A percentile compares a stretch with the other conserved stretches of the same genome.
phyloP scores from a whole-genome alignment of 1,140 invertebrate species.

The Drosophila triauraria region DNA sequence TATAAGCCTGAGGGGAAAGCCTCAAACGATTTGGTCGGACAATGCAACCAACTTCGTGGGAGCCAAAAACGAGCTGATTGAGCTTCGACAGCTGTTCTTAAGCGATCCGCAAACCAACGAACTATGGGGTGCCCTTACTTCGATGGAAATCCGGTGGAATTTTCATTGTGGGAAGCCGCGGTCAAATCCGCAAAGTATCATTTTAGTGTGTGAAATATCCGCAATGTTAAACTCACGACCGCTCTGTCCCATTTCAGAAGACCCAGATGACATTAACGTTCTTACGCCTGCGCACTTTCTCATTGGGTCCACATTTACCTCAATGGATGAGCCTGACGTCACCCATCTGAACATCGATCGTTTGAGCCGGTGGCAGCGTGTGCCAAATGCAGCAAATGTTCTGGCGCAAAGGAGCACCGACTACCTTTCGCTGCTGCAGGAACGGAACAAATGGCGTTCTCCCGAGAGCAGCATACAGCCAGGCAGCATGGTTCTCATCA shows the following conservation, averaged over 20 bases:
- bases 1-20: not conserved
- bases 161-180: not conserved
- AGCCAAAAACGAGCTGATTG: not conserved
- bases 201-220: slow-evolving; percentile 13
- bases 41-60: not conserved
- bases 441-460: too few relatives aligned
- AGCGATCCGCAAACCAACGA: not conserved
- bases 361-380: slow-evolving; percentile 20
- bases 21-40: too few relatives aligned
- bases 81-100: not conserved
- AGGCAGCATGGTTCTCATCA: too few relatives aligned
- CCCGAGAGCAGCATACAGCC: too few relatives aligned
- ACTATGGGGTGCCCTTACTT: not conserved
- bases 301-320: not conserved
- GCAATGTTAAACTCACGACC: slow-evolving; percentile 12
- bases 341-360: slow-evolving; percentile 8
- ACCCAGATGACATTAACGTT: slow-evolving; percentile 5
- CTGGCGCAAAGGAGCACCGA: slow-evolving; percentile 1
- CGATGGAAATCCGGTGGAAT: not conserved
- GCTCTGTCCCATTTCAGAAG: slow-evolving; percentile 17
- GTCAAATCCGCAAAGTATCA: not conserved
- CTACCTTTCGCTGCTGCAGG: slow-evolving; percentile 14
- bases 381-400: slow-evolving; percentile 20
- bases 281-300: not conserved
- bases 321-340: not conserved